These are phyloP conservation scores for Chrysopilus asiliformis DNA, from an alignment of 2,888 invertebrate genomes.

Conservation along the genomic window DNA sequence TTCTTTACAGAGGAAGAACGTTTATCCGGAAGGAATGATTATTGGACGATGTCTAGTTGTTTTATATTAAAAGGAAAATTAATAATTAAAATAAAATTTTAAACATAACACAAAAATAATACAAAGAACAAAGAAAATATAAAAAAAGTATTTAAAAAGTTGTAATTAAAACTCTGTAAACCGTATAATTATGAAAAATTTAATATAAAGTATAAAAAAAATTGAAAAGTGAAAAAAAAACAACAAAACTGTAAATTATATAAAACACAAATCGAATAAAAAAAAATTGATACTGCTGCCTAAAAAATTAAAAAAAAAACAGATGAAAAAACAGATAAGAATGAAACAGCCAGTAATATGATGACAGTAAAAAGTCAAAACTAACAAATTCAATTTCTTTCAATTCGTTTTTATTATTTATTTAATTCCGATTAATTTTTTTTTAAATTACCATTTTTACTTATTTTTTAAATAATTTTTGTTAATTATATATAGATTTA, in stretches of 20 bases:
- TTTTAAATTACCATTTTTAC: too few relatives aligned
- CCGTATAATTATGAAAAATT: conserved; percentile 3
- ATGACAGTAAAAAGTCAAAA: too few relatives aligned
- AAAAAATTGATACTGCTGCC: conserved; percentile 4
- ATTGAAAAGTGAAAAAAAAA: conserved; percentile 2
- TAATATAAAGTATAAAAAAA: conserved; percentile 1
- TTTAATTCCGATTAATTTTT: too few relatives aligned
- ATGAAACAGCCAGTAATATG: too few relatives aligned
- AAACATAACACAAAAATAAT: conserved; percentile 3
- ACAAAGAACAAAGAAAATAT: conserved; percentile 3
- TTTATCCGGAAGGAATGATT: conserved; percentile 73
- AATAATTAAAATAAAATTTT: conserved; percentile 9
- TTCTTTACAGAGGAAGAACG: conserved; percentile 61
- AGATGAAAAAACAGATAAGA: background rate
- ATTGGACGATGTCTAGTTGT: conserved; percentile 36
- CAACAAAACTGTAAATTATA: background rate
- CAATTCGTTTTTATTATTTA: too few relatives aligned
- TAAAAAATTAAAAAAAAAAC: conserved; percentile 2
- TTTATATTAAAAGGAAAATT: too few relatives aligned
- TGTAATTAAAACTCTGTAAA: conserved; percentile 5
- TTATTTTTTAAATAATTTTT: too few relatives aligned
- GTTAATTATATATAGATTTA: too few relatives aligned
- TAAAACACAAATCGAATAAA: background rate
- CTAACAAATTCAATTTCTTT: too few relatives aligned
- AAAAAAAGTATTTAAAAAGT: conserved; percentile 8